Evolutionary conservation across 2,113 vertebrate genomes (phyloP), one percentile per base, ranked within the genome.

Genomic region (Nothoprocta pentlandii): DNA sequence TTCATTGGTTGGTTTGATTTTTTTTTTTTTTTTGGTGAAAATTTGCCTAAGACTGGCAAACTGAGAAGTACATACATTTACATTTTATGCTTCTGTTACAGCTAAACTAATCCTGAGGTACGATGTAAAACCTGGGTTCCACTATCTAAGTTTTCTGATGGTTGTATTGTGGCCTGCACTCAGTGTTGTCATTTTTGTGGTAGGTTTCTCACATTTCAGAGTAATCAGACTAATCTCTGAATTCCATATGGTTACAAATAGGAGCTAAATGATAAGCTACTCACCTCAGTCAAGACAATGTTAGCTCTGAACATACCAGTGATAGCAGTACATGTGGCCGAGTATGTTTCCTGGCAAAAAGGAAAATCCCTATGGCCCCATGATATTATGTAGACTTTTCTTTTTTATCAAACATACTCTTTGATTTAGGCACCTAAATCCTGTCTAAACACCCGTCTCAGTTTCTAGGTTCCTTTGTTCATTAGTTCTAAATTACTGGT

Each of bases 401-500:
- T 6, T 17, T 91, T 90, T 73, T 21, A 68, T 58, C 20, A 73
- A 15, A 30, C 63, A 49, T 4, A 36, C 8, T 54, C 22, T 89
- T 23, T 78, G 20, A 74, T 77, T 77, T 62, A 59, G 16, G 9
- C 32, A 70, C 90, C 23, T 70, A 74, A 92, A 92, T 90, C 44
- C 15, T 28, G 49, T 59, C 20, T 51, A 59, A 90, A 74, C 30
- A 54, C 9, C 20, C 12, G 7, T 86, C 36, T 75, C 74, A 84
- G 3, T 78, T 75, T 44, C 23, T 90, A 6, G 59, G 44, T 67
- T 88, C 19, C 44, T 53, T 87, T 78, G n/a, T 71, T 91, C 58
- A 46, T 28, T 28, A 71, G 47, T 5, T 6, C 59, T 21, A 36
- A 80, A 10, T 69, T 69, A 56, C 12, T 85, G 56, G 36, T 59